Evolutionary conservation across 2,888 invertebrate genomes (phyloP), one percentile per base, ranked within the genome.

Genomic region (Gastracanthus pulcherrimus): DNA sequence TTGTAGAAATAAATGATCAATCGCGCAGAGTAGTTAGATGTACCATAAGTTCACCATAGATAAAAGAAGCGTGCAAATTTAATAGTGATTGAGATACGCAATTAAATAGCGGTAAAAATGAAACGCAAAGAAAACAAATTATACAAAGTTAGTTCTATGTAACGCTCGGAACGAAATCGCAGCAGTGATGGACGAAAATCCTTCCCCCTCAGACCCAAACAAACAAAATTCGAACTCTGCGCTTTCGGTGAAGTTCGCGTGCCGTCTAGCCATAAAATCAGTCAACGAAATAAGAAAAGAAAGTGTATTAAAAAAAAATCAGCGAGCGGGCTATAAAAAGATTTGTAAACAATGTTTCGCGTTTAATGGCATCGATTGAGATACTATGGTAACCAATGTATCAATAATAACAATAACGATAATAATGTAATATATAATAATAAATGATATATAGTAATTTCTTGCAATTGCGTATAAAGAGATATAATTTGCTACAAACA

Each of bases 391-490:
- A 80, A 80, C 51, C 26, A 70, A 75, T 71, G n/a, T n/a, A 81
- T 81, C 55, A 60, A 62, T 62, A 77, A 55, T 67, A 66, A 58
- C 58, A 81, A 64, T 67, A 81, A 83, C 41, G 48, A 60, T 67
- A 70, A 74, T 45, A 48, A 69, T 41, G 31, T 69, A n/a, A 48
- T 75, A 64, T 64, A 64, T 75, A 75, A 31, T 45, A 69, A 72
- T 60, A 60, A 60, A 51, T 48, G 31, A 55, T 75, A 51, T 48
- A 41, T n/a, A 85, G 86, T 84, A 66, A 66, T 51, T 86, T 88
- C 87, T 90, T 90, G 90, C 90, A 90, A 89, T 88, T 89, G 89
- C 88, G 86, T 87, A 89, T 85, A 89, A 87, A 89, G 87, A 88
- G 19, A 78, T 71, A 69, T 78, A 70, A 64, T 75, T 75, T 55